Base-by-base conservation (phyloP, 2,888 invertebrate genomes). In the Barypeithes pellucidus region DNA sequence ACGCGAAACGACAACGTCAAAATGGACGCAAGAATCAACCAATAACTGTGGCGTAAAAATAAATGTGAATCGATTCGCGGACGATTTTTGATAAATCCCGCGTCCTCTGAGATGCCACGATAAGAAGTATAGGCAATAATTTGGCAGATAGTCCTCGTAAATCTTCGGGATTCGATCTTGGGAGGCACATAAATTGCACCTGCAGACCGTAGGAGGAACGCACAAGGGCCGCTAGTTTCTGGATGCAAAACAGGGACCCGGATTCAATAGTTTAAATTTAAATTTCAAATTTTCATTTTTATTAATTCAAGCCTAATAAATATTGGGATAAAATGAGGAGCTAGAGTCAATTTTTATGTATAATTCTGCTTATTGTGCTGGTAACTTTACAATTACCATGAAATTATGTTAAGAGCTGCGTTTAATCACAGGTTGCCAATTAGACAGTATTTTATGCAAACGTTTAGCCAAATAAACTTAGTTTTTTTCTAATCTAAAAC, bases 171-270 rank as follows among this genome's bases (percentile, higher is more conserved):
- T 85, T 85, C 85, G 85, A 86, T 86, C 85, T 85, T 84, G 82
- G 82, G 84, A 83, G 84, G 81, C 82, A 84, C 84, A 86, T 86
- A 86, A 86, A 86, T 86, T 83, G 85, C 85, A 86, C 85, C 85
- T 86, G 86, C 81, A 85, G 66, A 67, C 72, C 62, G 52, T 12
- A 67, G 39, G 45, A 54, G 62, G 52, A 66, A 50, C 63, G 50
- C 67, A 72, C 60, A 52, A 67, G 71, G 60, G 60, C 67, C 67
- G 52, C 70, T 24, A 71, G 59, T 57, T 65, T 45, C 59, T 59
- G 43, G 54, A 60, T 66, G 66, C 60, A 72, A 66, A 65, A 52
- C 66, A 72, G 60, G 60, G 60, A 14, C 59, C 33, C 43, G 50
- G 59, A 57, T 61, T 22, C 22, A 50, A 22, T 50, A 50, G 8